Conservation (phyloP, 2,797 vertebrate genomes). For the Enteromius anoplus region DNA sequence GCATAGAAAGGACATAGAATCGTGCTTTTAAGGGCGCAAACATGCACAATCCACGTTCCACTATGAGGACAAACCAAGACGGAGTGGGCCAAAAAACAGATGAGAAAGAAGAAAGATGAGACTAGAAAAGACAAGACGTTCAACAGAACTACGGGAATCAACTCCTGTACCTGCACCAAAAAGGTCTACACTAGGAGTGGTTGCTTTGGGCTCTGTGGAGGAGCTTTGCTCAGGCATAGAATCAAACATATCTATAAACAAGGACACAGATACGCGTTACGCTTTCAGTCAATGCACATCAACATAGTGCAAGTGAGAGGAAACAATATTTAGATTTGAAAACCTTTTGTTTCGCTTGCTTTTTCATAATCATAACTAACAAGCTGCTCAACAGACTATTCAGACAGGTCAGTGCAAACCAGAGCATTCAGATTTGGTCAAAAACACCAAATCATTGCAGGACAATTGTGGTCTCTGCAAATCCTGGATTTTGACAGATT, state of each 20-base stretch:
- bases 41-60: conserved; percentile 69
- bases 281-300: conserved; percentile 71
- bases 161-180: conserved; percentile 97
- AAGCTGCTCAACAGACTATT: neutral
- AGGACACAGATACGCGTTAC: conserved; percentile 91
- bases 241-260: conserved; percentile 99
- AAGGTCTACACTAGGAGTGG: conserved; percentile 98
- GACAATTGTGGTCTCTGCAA: conserved; percentile 29
- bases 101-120: conserved; percentile 42
- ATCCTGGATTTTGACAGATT: conserved; percentile 36
- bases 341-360: neutral
- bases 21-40: conserved; percentile 31
- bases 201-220: conserved; percentile 91
- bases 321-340: neutral
- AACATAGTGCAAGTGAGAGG: conserved; percentile 9
- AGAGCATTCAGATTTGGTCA: conserved; percentile 25
- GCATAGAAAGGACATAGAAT: conserved; percentile 52
- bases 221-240: conserved; percentile 90
- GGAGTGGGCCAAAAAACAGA: conserved; percentile 63
- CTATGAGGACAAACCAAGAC: conserved; percentile 79
- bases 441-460: conserved; percentile 22
- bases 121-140: conserved; percentile 62
- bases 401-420: neutral
- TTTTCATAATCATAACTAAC: neutral
- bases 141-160: conserved; percentile 74